Evolutionary conservation across 2,888 invertebrate genomes (phyloP), one percentile per base, ranked within the genome.

Genomic region (Allolobophora icterica): DNA sequence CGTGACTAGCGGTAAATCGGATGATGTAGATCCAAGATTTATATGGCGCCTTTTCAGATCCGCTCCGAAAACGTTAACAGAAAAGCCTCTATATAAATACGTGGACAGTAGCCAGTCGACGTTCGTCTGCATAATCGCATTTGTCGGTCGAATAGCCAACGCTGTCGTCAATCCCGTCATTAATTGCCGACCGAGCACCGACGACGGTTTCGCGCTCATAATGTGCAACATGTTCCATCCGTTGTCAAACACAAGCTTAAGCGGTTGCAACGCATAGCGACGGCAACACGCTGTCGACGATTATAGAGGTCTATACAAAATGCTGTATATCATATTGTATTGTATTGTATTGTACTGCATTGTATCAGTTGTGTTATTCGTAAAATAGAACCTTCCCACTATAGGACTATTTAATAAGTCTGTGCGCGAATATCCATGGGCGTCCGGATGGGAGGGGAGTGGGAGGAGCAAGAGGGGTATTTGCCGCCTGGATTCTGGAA

Each of bases 51-150:
- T 13, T n/a, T n/a, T n/a, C 30, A 71, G n/a, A 30, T 13, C 1
- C 30, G 30, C 71, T 11, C 11, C n/a, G 71, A n/a, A 71, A n/a
- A 71, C 30, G 71, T n/a, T 30, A 6, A n/a, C n/a, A 5, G 71
- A 71, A 71, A n/a, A 71, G 71, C 6, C 71, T 30, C 30, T n/a
- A 71, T n/a, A 71, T 71, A 71, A 71, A 71, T 71, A 71, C 11
- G 30, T 11, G n/a, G n/a, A 71, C 30, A 71, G n/a, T n/a, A n/a
- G n/a, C n/a, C n/a, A 71, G 52, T 52, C 30, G 71, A 71, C 71
- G 71, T 71, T 71, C 30, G n/a, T 71, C n/a, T 71, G 71, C 71
- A 71, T 71, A 71, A 71, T 71, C 71, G 71, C 71, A n/a, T 71
- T 71, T 30, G 71, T 71, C 71, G 71, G 30, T 1, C 13, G n/a